These are phyloP conservation scores for Strongylocentrotus purpuratus DNA, from an alignment of 35 echinoderm and acorn worm species.

Conservation along the genomic window DNA sequence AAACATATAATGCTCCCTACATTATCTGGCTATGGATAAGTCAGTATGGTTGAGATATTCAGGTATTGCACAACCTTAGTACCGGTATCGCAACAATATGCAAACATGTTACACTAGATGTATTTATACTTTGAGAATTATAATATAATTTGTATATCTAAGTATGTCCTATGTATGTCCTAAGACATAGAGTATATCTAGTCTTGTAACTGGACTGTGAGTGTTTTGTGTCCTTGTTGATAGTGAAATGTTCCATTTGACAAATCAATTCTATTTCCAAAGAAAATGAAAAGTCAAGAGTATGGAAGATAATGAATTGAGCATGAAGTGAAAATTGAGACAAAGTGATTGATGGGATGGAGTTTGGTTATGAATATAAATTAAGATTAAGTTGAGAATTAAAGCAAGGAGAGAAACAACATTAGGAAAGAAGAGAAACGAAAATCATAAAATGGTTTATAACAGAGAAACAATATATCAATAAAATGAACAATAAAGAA, in stretches of 20 bases:
- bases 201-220: constrained; percentile 56
- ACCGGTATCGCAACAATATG: too few species aligned
- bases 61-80: neutral
- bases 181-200: neutral
- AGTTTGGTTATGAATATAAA: neutral
- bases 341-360: neutral
- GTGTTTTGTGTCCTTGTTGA: constrained; percentile 78
- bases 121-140: too few species aligned
- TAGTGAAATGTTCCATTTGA: constrained; percentile 62
- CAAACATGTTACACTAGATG: too few species aligned
- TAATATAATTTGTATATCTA: too few species aligned
- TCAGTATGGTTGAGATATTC: neutral
- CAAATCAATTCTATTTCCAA: neutral
- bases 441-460: neutral
- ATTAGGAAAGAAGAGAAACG: neutral
- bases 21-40: too few species aligned
- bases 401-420: neutral
- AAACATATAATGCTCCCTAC: too few species aligned
- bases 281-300: neutral
- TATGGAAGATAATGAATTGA: constrained; percentile 43
- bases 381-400: neutral
- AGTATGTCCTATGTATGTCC: too few species aligned
- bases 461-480: neutral
- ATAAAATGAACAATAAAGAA: too few species aligned
- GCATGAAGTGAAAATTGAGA: constrained; percentile 10